phyloP scores from a whole-genome alignment of 2,113 vertebrate genomes.

The Rallus limicola region DNA sequence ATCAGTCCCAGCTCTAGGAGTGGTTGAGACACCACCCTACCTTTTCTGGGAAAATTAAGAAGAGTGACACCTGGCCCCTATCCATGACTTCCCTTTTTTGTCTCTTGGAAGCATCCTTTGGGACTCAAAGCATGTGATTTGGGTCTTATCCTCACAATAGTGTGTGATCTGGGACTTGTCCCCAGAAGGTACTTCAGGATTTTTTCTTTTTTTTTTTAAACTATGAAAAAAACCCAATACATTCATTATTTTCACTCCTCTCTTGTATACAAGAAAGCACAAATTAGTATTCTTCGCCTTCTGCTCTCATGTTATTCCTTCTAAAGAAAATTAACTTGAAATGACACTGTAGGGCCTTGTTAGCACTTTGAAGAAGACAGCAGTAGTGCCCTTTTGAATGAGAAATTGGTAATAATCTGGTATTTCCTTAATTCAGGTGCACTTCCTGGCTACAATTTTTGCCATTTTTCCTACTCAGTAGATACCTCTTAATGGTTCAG shows the following conservation, averaged over 20 bases:
- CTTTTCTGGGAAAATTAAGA: too few relatives aligned
- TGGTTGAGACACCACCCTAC: too few relatives aligned
- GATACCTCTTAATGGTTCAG: background rate
- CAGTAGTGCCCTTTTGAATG: background rate
- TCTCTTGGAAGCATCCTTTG: too few relatives aligned
- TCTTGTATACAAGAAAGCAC: background rate
- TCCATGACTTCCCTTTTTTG: too few relatives aligned
- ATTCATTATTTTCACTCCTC: background rate
- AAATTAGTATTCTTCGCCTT: background rate
- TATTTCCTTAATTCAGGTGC: background rate
- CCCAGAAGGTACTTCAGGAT: background rate
- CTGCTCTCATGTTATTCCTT: background rate
- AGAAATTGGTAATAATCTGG: background rate
- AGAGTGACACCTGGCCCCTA: too few relatives aligned
- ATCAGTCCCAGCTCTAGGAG: too few relatives aligned
- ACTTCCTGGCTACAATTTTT: background rate
- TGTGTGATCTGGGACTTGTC: too few relatives aligned
- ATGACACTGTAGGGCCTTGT: background rate
- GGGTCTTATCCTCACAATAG: too few relatives aligned
- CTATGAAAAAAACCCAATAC: background rate
- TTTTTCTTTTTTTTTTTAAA: background rate
- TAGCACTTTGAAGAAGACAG: background rate
- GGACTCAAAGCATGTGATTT: too few relatives aligned
- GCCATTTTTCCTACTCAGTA: background rate
- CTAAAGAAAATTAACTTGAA: background rate